A percentile compares a stretch with the other conserved stretches of the same genome.
phyloP scores from a whole-genome alignment of 2,888 invertebrate genomes.

The Drosophila monieri region DNA sequence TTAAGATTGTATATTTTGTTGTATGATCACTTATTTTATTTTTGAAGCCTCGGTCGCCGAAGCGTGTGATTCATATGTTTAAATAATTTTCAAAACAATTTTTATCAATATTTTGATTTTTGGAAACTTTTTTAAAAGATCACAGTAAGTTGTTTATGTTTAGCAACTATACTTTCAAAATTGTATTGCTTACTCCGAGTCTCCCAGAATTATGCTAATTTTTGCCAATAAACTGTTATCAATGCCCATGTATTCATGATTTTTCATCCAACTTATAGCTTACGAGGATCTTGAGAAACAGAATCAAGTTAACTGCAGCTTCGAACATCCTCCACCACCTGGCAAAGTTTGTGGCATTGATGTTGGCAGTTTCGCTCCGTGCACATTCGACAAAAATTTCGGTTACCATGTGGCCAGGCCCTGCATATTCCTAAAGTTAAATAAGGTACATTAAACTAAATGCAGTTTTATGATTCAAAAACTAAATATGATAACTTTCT shows the following conservation, averaged over 20 bases:
- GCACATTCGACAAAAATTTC: constrained; percentile 91
- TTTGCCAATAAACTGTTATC: neutral
- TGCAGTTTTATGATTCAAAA: neutral
- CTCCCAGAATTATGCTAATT: constrained; percentile 2
- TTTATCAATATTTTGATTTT: constrained; percentile 20
- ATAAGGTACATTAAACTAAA: constrained; percentile 88
- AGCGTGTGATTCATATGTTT: neutral
- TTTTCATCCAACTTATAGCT: constrained; percentile 59
- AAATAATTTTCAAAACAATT: neutral
- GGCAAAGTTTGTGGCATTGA: constrained; percentile 94
- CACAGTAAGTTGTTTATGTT: constrained; percentile 64
- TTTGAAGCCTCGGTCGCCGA: constrained; percentile 8
- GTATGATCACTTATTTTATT: neutral
- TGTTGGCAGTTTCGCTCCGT: constrained; percentile 89
- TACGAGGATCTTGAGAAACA: constrained; percentile 85
- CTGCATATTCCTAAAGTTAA: constrained; percentile 98
- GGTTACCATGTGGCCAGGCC: constrained; percentile 95
- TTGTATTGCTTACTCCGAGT: neutral
- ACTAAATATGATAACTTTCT: neutral
- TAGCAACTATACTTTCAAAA: neutral
- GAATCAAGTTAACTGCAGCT: constrained; percentile 88
- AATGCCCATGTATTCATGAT: neutral
- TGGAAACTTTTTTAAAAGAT: constrained; percentile 46
- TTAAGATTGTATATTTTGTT: neutral
- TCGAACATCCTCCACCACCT: constrained; percentile 86